These are phyloP conservation scores for Solea solea DNA, from an alignment of 2,113 vertebrate species.

Conservation along the genomic window DNA sequence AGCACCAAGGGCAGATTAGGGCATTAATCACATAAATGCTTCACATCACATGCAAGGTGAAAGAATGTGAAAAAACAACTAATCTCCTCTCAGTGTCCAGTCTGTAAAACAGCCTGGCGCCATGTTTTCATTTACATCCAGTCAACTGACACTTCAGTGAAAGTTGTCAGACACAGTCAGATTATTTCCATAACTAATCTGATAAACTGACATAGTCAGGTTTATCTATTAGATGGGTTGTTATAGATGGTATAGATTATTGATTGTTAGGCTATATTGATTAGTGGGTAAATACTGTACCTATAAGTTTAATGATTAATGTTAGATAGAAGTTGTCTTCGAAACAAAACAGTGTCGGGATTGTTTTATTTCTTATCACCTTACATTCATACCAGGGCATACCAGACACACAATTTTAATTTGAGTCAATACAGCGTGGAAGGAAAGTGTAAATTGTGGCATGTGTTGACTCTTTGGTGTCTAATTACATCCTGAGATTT, in stretches of 20 bases:
- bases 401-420: background rate
- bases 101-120: constrained; percentile 24
- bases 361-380: no score
- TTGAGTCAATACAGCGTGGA: background rate
- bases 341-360: no score
- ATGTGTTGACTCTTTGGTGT: background rate
- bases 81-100: constrained; percentile 26
- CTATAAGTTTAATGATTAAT: no score
- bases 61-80: constrained; percentile 43
- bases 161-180: background rate
- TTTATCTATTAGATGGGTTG: no score
- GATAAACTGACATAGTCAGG: no score
- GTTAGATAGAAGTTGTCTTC: no score
- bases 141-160: constrained; percentile 22
- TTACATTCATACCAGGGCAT: no score
- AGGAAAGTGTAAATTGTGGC: background rate
- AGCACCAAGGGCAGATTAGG: constrained; percentile 30
- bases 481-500: background rate
- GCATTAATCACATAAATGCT: constrained; percentile 5
- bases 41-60: constrained; percentile 47
- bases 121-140: constrained; percentile 23
- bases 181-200: background rate
- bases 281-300: no score
- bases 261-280: no score
- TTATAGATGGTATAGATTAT: no score